Percentiles rank a stretch among this genome's conserved stretches.
Conservation (phyloP, 2,888 invertebrate species). For the Lordiphosa andalusiaca region DNA sequence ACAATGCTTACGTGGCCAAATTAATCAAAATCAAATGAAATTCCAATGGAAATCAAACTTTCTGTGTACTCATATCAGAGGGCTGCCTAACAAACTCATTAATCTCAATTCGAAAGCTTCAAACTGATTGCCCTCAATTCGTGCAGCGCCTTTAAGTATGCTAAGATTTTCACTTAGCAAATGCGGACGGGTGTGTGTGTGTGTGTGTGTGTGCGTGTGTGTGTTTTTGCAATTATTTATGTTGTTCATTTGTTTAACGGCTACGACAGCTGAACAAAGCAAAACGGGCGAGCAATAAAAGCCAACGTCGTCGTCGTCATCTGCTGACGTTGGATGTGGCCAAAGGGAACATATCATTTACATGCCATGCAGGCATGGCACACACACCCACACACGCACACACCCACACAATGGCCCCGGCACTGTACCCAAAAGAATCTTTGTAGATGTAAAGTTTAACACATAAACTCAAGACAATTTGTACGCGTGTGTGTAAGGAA, state of each 20-base stretch:
- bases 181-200: constrained; percentile 17
- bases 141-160: constrained; percentile 50
- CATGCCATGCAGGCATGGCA: constrained; percentile 58
- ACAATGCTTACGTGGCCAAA: constrained; percentile 9
- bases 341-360: constrained; percentile 74
- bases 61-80: too few species aligned
- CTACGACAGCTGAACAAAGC: constrained; percentile 68
- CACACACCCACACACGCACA: constrained; percentile 14
- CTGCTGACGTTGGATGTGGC: constrained; percentile 40
- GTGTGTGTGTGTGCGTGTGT: constrained; percentile 32
- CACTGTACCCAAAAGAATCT: constrained; percentile 1
- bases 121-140: too few species aligned
- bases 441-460: constrained; percentile 71
- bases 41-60: constrained; percentile 15
- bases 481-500: constrained; percentile 70
- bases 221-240: constrained; percentile 73
- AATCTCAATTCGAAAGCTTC: constrained; percentile 64
- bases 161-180: constrained; percentile 64
- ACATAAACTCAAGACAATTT: constrained; percentile 76
- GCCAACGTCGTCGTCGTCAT: constrained; percentile 59
- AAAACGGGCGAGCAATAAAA: constrained; percentile 62
- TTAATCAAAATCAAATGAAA: constrained; percentile 2
- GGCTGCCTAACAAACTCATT: constrained; percentile 24
- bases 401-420: constrained; percentile 6
- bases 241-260: constrained; percentile 75